phyloP scores from a whole-genome alignment of 2,797 vertebrate genomes.

The Poeciliopsis presidionis region DNA sequence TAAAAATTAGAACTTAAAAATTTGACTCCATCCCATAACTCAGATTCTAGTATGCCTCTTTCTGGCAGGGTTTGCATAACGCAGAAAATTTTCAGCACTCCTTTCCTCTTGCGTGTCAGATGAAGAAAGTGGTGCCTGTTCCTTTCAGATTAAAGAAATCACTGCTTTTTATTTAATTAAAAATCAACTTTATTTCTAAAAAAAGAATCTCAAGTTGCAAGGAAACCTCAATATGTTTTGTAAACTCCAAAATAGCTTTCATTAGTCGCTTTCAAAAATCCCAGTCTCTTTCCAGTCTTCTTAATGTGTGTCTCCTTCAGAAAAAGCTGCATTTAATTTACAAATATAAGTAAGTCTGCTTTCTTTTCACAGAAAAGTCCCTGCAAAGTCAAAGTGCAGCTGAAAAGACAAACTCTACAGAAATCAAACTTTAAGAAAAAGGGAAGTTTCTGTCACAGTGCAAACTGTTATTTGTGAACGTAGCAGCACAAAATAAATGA shows the following conservation, averaged over 20 bases:
- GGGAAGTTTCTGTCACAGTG: constrained; percentile 1
- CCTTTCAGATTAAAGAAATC: background rate
- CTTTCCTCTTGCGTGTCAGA: background rate
- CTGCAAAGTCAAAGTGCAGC: constrained; percentile 12
- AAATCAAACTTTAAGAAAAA: constrained; percentile 35
- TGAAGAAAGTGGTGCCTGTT: background rate
- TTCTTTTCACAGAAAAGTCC: constrained; percentile 24
- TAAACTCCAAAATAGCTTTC: constrained; percentile 14
- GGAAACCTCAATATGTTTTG: constrained; percentile 30
- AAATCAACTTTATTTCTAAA: constrained; percentile 18
- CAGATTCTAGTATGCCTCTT: background rate
- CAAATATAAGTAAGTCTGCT: background rate
- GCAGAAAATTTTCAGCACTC: background rate
- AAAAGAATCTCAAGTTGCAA: constrained; percentile 16
- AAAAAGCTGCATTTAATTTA: constrained; percentile 22
- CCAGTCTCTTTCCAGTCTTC: constrained; percentile 19
- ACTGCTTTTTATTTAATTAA: background rate
- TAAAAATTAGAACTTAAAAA: no score
- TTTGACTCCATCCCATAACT: background rate
- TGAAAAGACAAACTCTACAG: constrained; percentile 10
- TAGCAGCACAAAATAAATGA: constrained; percentile 39
- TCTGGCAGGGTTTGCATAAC: background rate
- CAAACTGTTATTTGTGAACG: constrained; percentile 24
- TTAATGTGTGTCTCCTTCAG: constrained; percentile 44
- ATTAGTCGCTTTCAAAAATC: constrained; percentile 15